Conservation (phyloP, 2,797 vertebrate genomes). For the Hapalemur alaotrensis region DNA sequence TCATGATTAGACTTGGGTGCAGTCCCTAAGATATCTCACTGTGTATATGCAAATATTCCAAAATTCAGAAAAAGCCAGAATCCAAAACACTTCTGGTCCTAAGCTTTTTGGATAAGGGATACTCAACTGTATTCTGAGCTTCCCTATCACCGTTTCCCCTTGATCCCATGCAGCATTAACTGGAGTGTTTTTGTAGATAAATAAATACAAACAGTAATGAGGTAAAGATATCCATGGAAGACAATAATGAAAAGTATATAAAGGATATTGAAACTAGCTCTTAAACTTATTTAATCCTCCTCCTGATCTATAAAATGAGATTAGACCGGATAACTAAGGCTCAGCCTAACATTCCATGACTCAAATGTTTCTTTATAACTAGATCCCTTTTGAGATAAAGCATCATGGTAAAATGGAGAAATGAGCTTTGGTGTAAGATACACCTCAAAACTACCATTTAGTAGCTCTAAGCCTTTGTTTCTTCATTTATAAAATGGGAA, state of each 20-base stretch:
- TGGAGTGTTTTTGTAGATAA: not conserved
- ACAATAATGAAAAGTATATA: not conserved
- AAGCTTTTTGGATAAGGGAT: not conserved
- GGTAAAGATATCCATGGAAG: not conserved
- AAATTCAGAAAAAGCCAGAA: not conserved
- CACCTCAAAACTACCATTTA: not conserved
- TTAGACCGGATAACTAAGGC: not conserved
- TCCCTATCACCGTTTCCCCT: not conserved
- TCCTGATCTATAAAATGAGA: not conserved
- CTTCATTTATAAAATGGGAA: slow-evolving; percentile 14
- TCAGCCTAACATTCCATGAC: not conserved
- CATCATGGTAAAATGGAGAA: not conserved
- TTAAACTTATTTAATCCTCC: not conserved
- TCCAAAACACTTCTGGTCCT: not conserved
- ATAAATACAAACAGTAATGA: not conserved
- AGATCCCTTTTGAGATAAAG: not conserved
- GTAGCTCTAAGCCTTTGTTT: not conserved
- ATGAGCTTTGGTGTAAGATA: not conserved
- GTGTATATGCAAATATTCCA: not conserved
- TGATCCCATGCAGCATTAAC: not conserved
- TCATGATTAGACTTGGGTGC: not conserved
- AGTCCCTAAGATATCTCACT: not conserved
- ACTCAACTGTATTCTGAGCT: not conserved
- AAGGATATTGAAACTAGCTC: not conserved
- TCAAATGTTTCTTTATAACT: not conserved